Evolutionary conservation across 2,888 invertebrate species (phyloP).

Genomic region (Leptopilina drosophilae): DNA sequence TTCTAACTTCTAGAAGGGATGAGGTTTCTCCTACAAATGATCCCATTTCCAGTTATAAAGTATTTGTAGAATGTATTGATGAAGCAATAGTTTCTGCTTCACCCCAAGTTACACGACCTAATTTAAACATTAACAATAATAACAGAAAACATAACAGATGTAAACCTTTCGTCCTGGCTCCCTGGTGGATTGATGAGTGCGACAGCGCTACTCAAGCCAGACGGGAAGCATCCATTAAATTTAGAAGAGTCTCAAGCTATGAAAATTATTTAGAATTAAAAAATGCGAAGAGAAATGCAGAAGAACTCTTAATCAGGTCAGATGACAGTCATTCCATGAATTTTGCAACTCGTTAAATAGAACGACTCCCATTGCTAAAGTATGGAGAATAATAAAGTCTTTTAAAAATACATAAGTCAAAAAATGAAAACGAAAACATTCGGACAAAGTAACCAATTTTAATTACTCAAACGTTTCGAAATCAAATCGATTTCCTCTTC

Average conservation of each 20-base stretch:
- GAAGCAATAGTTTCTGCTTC: background rate
- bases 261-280: background rate
- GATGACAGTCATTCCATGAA: background rate
- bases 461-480: too few species aligned
- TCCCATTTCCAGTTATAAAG: background rate
- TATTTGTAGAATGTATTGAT: constrained; percentile 6
- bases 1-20: background rate
- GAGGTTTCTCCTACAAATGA: background rate
- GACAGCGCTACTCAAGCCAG: background rate
- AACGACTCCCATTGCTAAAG: background rate
- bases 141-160: background rate
- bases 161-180: background rate
- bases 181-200: background rate
- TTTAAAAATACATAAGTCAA: too few species aligned
- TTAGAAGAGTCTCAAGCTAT: background rate
- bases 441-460: too few species aligned
- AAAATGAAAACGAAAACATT: too few species aligned
- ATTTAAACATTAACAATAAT: background rate
- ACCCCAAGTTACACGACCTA: background rate
- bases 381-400: background rate
- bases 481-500: too few species aligned
- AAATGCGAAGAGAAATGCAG: background rate
- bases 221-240: background rate
- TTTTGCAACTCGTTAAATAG: background rate
- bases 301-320: background rate